These are phyloP conservation scores for Metacarcinus magister DNA, from an alignment of 2,888 invertebrate genomes.

Conservation along the genomic window DNA sequence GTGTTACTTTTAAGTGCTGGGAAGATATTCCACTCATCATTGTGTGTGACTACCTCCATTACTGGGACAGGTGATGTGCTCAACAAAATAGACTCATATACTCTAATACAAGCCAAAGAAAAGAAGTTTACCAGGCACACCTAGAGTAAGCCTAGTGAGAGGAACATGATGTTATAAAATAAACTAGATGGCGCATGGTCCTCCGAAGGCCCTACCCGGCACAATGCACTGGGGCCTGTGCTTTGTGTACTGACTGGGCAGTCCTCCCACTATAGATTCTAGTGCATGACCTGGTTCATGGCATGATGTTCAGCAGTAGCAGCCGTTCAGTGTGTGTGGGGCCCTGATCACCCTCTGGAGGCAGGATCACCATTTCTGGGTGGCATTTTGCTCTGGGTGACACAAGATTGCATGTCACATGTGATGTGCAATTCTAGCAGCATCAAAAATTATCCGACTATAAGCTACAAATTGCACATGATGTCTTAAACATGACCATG, in stretches of 20 bases:
- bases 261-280: not conserved
- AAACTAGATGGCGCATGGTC: not conserved
- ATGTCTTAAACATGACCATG: constrained; percentile 4
- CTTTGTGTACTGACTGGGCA: not conserved
- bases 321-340: not conserved
- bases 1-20: not conserved
- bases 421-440: not conserved
- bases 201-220: not conserved
- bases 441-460: constrained; percentile 17
- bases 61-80: not conserved
- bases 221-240: not conserved
- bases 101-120: not conserved
- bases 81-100: not conserved
- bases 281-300: not conserved
- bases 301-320: not conserved
- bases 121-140: not conserved
- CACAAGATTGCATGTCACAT: not conserved
- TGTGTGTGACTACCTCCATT: not conserved
- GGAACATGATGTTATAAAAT: not conserved
- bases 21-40: not conserved
- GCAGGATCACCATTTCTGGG: not conserved
- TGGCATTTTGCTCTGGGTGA: not conserved
- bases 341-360: not conserved
- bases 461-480: not conserved
- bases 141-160: not conserved